Evolutionary conservation across 92 coral and sea anemone genomes (phyloP).

Genomic region (Muricea muricata): DNA sequence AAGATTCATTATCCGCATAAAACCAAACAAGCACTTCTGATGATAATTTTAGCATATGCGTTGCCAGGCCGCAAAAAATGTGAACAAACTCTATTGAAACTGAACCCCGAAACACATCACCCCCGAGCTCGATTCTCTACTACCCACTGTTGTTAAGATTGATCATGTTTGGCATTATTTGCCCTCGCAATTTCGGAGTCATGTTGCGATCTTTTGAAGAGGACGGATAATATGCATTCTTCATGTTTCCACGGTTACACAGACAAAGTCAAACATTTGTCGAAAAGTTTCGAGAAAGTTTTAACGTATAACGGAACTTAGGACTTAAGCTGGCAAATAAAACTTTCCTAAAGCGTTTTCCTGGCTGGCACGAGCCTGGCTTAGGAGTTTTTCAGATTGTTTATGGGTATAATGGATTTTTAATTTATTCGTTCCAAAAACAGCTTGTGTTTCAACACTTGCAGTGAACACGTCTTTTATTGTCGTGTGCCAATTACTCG

Average conservation of each 20-base stretch:
- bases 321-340: too few species aligned
- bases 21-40: not conserved
- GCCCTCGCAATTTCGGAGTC: slow-evolving; percentile 27
- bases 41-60: too few species aligned
- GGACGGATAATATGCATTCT: not conserved
- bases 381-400: not conserved
- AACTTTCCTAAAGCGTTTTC: not conserved
- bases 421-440: not conserved
- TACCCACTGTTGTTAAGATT: not conserved
- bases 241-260: slow-evolving; percentile 19
- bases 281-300: not conserved
- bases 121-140: not conserved
- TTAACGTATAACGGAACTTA: not conserved
- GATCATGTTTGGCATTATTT: slow-evolving; percentile 1
- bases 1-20: not conserved
- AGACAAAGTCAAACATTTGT: slow-evolving; percentile 9
- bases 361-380: not conserved
- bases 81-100: not conserved
- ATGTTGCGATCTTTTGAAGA: slow-evolving; percentile 17
- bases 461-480: not conserved
- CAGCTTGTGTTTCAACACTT: slow-evolving; percentile 16
- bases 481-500: not conserved
- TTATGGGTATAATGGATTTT: not conserved
- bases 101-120: not conserved
- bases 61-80: too few species aligned